phyloP scores from a whole-genome alignment of 2,888 invertebrate genomes.

The Mystacides longicornis region DNA sequence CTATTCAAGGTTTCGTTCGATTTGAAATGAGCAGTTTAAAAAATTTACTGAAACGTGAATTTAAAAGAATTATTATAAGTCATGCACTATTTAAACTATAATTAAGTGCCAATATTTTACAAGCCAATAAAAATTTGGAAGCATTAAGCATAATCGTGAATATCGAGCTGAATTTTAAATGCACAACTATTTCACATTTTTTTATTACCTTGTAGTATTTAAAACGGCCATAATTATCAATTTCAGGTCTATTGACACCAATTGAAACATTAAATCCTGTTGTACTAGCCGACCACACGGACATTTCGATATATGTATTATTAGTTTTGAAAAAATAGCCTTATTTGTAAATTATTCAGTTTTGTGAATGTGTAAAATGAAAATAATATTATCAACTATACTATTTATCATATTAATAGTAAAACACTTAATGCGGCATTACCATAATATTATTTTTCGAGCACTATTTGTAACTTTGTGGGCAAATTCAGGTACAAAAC shows the following conservation, averaged over 20 bases:
- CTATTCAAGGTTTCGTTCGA: no score
- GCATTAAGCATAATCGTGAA: no score
- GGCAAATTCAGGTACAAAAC: not conserved
- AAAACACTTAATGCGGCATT: not conserved
- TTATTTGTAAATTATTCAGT: not conserved
- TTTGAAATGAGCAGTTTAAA: no score
- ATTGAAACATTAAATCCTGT: slow-evolving; percentile 49
- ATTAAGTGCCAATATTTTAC: no score
- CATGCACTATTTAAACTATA: no score
- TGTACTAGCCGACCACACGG: slow-evolving; percentile 65
- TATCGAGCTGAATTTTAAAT: not conserved
- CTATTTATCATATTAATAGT: no score
- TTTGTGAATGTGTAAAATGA: not conserved
- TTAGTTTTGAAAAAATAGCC: not conserved
- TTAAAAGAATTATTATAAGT: no score
- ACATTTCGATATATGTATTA: slow-evolving; percentile 43
- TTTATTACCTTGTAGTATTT: slow-evolving; percentile 20
- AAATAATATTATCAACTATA: not conserved
- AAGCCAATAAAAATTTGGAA: no score
- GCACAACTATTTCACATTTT: not conserved
- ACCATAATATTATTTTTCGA: not conserved
- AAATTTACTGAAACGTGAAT: no score
- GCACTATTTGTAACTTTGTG: not conserved
- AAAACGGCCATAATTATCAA: slow-evolving; percentile 18
- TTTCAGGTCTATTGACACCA: slow-evolving; percentile 33